Base-by-base conservation (phyloP, 1,140 invertebrate species). In the Drosophila navojoa region DNA sequence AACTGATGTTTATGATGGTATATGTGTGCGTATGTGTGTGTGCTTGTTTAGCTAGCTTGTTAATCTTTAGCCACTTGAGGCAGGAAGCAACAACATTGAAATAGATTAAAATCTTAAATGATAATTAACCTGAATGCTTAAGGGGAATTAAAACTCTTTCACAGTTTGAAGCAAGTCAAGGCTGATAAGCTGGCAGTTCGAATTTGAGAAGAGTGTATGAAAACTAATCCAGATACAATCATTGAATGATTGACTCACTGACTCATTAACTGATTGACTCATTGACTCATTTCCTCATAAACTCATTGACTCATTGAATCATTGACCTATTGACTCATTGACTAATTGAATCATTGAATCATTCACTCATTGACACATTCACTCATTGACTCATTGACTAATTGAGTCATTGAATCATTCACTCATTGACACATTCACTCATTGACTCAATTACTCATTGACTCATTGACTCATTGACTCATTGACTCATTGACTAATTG, bases 1-100 rank as follows among this genome's bases (percentile, higher is more conserved):
- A 35, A 63, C 27, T 32, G 40, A 60, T 76, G 76, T 82, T 79
- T 72, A 76, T 60, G 66, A 11, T 16, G n/a, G 32, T 32, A 38
- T 22, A 25, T 42, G 19, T 45, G 19, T 25, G 5, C 10, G 47
- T 25, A 19, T 49, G 45, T 49, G 45, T 40, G 32, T 16, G 40
- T 40, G 11, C 13, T 3, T 13, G 4, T 11, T 11, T 4, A 13
- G 32, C 32, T 38, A 38, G 52, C 22, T 63, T 58, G 19, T 63
- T 74, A 71, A 53, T 64, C 25, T 55, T 35, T 9, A 45, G 32
- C 27, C 16, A 35, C 11, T 49, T 53, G 9, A 29, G 22, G 50
- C 10, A 38, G 29, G 7, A 5, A 19, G 7, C 19, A 5, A 22
- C 22, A 32, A 19, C 38, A 59, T 58, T 47, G 25, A 58, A 66